Percentiles rank a stretch among this genome's conserved stretches.
These are phyloP conservation scores for Drosophila leonis DNA, from an alignment of 2,888 invertebrate species.

Conservation along the genomic window DNA sequence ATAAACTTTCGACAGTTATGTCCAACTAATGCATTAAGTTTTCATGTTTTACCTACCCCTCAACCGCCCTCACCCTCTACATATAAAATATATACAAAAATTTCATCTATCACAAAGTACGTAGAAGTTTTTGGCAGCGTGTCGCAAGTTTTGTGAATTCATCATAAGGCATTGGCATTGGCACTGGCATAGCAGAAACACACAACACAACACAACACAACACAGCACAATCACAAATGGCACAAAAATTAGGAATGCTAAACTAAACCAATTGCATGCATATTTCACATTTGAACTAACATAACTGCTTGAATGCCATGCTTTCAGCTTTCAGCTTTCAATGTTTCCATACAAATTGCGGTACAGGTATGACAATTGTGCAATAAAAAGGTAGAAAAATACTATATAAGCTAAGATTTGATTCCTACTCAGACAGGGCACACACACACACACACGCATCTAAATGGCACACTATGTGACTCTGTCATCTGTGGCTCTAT, in stretches of 20 bases:
- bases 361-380: slow-evolving; percentile 51
- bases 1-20: slow-evolving; percentile 1
- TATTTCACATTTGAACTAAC: slow-evolving; percentile 43
- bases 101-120: slow-evolving; percentile 10
- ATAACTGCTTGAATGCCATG: slow-evolving; percentile 15
- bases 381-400: slow-evolving; percentile 18
- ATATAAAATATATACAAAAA: slow-evolving; percentile 39
- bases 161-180: slow-evolving; percentile 16
- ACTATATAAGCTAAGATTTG: slow-evolving; percentile 9
- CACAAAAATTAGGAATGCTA: slow-evolving; percentile 44
- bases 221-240: slow-evolving; percentile 2
- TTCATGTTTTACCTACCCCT: slow-evolving; percentile 16
- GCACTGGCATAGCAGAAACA: too few species aligned
- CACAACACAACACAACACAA: too few species aligned
- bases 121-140: slow-evolving; percentile 41
- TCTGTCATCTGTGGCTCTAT: slow-evolving; percentile 10
- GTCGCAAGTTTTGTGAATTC: slow-evolving; percentile 37
- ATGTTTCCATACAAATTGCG: slow-evolving; percentile 32
- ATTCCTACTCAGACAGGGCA: slow-evolving; percentile 12
- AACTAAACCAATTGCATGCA: slow-evolving; percentile 50
- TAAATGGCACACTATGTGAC: slow-evolving; percentile 11
- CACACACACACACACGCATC: slow-evolving; percentile 19
- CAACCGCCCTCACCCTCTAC: background rate
- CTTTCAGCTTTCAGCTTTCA: slow-evolving; percentile 2
- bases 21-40: slow-evolving; percentile 12